A percentile compares a stretch with the other conserved stretches of the same genome.
phyloP scores from a whole-genome alignment of 2,888 invertebrate genomes.

The Arrhopalites spinosus region DNA sequence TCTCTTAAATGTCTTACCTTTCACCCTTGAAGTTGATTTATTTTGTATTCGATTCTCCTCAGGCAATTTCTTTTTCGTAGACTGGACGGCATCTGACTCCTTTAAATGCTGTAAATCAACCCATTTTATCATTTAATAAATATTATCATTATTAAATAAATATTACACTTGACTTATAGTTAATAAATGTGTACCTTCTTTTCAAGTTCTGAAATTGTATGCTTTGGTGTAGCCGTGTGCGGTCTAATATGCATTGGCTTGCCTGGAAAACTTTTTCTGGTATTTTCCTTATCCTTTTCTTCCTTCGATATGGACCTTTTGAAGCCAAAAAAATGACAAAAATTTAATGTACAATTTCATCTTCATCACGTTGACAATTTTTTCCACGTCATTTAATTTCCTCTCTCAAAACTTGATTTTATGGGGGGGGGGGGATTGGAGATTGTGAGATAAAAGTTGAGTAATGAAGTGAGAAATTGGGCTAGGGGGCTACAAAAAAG shows the following conservation, averaged over 20 bases:
- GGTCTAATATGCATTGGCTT: slow-evolving; percentile 63
- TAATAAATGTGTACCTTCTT: slow-evolving; percentile 62
- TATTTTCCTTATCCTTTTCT: slow-evolving; percentile 84
- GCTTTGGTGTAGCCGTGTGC: slow-evolving; percentile 56
- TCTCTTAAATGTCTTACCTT: slow-evolving; percentile 45
- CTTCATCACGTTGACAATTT: no score
- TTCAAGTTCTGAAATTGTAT: slow-evolving; percentile 54
- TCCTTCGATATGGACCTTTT: slow-evolving; percentile 78
- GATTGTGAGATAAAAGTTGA: background rate
- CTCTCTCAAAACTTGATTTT: no score
- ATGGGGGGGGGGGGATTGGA: no score
- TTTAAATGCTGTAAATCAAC: slow-evolving; percentile 43
- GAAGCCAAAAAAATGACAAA: slow-evolving; percentile 2
- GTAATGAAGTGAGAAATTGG: background rate
- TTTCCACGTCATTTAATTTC: no score
- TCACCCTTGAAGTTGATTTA: slow-evolving; percentile 47
- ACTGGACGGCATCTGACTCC: slow-evolving; percentile 55
- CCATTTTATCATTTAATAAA: background rate
- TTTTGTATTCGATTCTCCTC: slow-evolving; percentile 42
- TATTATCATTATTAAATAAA: no score
- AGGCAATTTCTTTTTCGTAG: slow-evolving; percentile 45
- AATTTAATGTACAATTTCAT: background rate
- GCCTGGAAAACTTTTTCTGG: slow-evolving; percentile 75
- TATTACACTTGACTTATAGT: no score
- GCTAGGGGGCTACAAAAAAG: background rate